These are phyloP conservation scores for Branchinecta lindahli DNA, from an alignment of 1,140 invertebrate species.

Conservation along the genomic window DNA sequence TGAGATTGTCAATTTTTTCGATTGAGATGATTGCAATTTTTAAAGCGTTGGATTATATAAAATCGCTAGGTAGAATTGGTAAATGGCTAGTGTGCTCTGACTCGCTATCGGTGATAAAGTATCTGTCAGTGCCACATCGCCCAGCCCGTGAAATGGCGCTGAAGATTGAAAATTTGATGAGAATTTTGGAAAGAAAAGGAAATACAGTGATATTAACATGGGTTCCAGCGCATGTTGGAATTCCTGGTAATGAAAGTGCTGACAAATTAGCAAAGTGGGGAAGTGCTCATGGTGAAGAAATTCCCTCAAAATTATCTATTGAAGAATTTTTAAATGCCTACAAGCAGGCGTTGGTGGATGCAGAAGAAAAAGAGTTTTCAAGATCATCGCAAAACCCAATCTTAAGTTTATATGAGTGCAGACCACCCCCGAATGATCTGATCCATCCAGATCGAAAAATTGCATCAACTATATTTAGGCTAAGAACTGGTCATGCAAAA, in stretches of 20 bases:
- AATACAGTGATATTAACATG: neutral
- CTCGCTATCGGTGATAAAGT: neutral
- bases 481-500: neutral
- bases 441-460: neutral
- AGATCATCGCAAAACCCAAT: neutral
- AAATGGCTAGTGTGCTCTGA: neutral
- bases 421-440: neutral
- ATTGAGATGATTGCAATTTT: conserved; percentile 3
- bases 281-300: neutral
- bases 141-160: neutral
- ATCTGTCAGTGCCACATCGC: neutral
- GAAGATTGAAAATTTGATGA: neutral
- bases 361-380: neutral
- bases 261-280: conserved; percentile 3
- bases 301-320: neutral
- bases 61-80: neutral
- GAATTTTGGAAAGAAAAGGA: neutral
- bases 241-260: conserved; percentile 11
- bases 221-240: conserved; percentile 10
- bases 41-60: neutral
- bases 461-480: neutral
- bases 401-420: neutral
- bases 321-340: neutral
- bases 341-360: neutral
- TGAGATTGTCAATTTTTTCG: neutral